phyloP scores from a whole-genome alignment of 2,888 invertebrate species.

The Hydraecia micacea region DNA sequence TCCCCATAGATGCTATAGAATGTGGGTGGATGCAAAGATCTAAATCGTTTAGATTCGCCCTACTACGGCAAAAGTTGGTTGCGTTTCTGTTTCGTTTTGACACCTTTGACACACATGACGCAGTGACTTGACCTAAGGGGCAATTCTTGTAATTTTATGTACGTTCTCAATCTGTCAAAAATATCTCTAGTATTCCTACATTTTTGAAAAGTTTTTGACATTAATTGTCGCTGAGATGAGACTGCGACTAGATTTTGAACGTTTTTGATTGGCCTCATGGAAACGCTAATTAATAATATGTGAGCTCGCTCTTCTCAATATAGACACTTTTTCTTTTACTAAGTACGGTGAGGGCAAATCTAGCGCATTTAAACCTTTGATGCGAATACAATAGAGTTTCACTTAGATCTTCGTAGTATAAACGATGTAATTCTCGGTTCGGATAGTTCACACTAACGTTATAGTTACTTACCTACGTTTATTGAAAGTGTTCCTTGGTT shows the following conservation, averaged over 20 bases:
- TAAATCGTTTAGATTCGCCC: neutral
- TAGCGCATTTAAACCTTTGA: neutral
- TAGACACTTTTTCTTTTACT: neutral
- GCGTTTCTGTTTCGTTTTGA: too few species aligned
- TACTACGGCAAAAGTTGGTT: neutral
- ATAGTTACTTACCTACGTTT: neutral
- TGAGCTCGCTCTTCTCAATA: neutral
- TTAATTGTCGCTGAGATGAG: neutral
- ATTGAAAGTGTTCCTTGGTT: slow-evolving; percentile 11
- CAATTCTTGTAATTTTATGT: neutral
- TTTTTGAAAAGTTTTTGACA: neutral
- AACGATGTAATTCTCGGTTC: slow-evolving; percentile 29
- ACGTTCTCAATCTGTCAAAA: neutral
- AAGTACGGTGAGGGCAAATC: neutral
- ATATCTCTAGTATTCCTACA: neutral
- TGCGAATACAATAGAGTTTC: slow-evolving; percentile 53
- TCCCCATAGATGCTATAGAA: slow-evolving; percentile 17
- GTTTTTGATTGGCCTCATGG: neutral
- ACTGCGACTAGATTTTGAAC: neutral
- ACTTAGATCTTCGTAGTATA: slow-evolving; percentile 37
- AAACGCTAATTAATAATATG: neutral
- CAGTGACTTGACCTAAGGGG: neutral
- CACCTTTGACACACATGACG: neutral
- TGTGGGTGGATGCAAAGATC: slow-evolving; percentile 5
- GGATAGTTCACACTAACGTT: neutral